Percentiles rank a stretch among this genome's conserved stretches.
Evolutionary conservation across 2,113 vertebrate species (phyloP).

Genomic region (Paratilapia polleni): DNA sequence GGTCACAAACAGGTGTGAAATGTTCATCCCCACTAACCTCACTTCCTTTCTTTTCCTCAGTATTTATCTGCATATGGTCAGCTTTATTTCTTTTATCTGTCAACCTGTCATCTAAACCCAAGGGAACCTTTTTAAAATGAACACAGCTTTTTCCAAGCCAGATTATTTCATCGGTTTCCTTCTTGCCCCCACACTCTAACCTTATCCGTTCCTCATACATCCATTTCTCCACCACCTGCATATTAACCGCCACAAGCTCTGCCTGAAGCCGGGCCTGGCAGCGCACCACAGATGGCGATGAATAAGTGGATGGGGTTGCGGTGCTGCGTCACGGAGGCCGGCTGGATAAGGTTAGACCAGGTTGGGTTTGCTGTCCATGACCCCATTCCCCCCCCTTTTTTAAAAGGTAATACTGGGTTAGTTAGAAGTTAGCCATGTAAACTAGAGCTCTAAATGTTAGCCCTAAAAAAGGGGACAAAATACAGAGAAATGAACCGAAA

Average conservation of each 20-base stretch:
- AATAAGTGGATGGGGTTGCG: constrained; percentile 62
- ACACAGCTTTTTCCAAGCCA: constrained; percentile 17
- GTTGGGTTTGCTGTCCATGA: constrained; percentile 36
- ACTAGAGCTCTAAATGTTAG: background rate
- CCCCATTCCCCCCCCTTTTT: too few relatives aligned
- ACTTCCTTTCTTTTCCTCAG: constrained; percentile 28
- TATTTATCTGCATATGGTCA: background rate
- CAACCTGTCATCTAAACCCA: background rate
- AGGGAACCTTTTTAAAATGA: background rate
- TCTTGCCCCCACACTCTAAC: constrained; percentile 20
- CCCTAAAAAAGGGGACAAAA: too few relatives aligned
- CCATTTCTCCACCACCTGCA: constrained; percentile 38
- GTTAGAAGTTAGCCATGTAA: background rate
- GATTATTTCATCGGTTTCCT: constrained; percentile 33
- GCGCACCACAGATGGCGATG: constrained; percentile 68
- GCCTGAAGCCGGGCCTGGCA: constrained; percentile 11
- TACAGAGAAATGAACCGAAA: too few relatives aligned
- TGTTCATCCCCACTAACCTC: constrained; percentile 23
- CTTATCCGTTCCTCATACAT: constrained; percentile 27
- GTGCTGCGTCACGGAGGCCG: constrained; percentile 47
- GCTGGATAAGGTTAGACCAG: constrained; percentile 39
- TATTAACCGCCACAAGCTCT: constrained; percentile 39
- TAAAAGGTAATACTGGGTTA: background rate
- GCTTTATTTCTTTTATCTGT: background rate
- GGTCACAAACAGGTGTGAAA: constrained; percentile 22